These are phyloP conservation scores for Sylvia borin DNA, from an alignment of 2,797 vertebrate genomes.

Conservation along the genomic window DNA sequence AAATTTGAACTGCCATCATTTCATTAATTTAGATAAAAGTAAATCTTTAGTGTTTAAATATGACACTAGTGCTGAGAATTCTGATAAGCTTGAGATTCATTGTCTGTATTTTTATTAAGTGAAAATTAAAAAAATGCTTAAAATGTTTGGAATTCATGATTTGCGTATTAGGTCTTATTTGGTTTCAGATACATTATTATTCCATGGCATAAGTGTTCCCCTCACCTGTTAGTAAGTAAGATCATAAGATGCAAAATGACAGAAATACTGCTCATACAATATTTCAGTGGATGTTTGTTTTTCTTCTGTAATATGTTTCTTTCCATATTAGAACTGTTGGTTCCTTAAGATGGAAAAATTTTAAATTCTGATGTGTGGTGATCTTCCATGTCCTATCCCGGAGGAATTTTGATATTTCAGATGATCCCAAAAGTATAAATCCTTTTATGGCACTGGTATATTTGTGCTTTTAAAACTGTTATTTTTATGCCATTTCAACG, in stretches of 20 bases:
- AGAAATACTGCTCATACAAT: background rate
- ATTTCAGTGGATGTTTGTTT: background rate
- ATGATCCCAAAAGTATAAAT: background rate
- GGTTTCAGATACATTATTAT: background rate
- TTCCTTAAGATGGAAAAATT: background rate
- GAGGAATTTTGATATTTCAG: background rate
- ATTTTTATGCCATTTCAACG: background rate
- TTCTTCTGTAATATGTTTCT: background rate
- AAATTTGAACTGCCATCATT: conserved; percentile 83
- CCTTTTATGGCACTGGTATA: background rate
- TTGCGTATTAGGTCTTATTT: background rate
- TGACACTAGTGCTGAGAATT: conserved; percentile 66
- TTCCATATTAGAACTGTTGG: background rate
- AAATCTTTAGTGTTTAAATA: conserved; percentile 71
- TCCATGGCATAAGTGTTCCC: background rate
- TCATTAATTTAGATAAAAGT: conserved; percentile 89
- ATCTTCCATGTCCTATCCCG: background rate
- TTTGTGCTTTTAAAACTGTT: background rate
- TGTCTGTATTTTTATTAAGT: conserved; percentile 42
- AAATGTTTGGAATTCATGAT: conserved; percentile 6
- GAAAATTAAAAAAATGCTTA: background rate
- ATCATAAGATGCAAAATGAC: background rate
- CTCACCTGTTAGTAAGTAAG: background rate
- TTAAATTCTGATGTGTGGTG: background rate
- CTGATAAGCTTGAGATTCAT: conserved; percentile 48